Base-by-base conservation (phyloP, 2,113 vertebrate genomes). In the Corvus cornix region DNA sequence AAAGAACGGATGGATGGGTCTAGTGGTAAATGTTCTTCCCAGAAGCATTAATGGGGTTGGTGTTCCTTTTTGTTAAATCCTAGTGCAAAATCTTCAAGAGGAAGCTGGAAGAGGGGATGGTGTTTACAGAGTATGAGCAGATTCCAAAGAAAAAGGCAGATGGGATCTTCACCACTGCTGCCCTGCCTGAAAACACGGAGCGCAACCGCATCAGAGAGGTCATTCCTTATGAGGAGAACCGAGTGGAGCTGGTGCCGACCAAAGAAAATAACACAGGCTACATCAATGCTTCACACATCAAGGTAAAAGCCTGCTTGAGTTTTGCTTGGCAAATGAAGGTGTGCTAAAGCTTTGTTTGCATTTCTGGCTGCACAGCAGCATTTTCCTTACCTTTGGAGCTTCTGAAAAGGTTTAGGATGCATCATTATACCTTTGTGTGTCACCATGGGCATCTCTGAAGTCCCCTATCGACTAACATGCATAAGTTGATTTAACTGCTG, bases 181-280 rank as follows among this genome's bases (percentile, higher is more conserved):
- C 96, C 12, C 96, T 99, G 79, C 98, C 99, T 0, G 99, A 99
- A 89, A 99, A 99, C 51, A 82, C 96, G 0, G 99, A 99, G 91
- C 99, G 99, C 44, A 99, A 99, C 95, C 98, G 99, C 17, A 97
- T 99, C 97, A 98, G 98, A 3, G 99, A 99, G 66, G 99, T 99
- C 0, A 76, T 99, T 60, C 99, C 99, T 6, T 99, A 99, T 0
- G 99, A 99, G 89, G 98, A 99, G 96, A 99, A 99, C 55, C 96
- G 99, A 13, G 98, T 99, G 5, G 98, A 99, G 96, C 98, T 99
- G 26, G 98, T 99, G 24, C 99, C 99, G 0, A 99, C 99, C 98
- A 99, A 99, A 98, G 99, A 99, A 92, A 99, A 99, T 82, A 99
- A 98, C 69, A 99, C 99, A 1, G 99, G 99, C 80, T 99, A 99